A percentile compares a stretch with the other conserved stretches of the same genome.
phyloP scores from a whole-genome alignment of 1,140 invertebrate species.

The Eurosta solidaginis region DNA sequence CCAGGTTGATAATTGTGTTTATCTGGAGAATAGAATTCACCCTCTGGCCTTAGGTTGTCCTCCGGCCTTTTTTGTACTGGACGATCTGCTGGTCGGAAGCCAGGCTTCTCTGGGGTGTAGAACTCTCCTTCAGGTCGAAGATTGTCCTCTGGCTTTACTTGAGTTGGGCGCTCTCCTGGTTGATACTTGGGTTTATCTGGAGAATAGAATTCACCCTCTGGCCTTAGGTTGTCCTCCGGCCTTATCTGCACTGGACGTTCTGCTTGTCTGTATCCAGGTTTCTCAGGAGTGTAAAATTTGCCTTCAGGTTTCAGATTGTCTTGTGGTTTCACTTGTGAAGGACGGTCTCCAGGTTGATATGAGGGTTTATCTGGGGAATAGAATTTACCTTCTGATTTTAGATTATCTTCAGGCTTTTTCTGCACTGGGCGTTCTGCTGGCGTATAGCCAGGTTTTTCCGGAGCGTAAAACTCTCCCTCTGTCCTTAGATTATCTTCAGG shows the following conservation, averaged over 20 bases:
- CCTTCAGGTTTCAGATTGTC: conserved; percentile 67
- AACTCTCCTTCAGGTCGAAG: conserved; percentile 68
- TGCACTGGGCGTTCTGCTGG: conserved; percentile 61
- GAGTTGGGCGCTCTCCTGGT: conserved; percentile 64
- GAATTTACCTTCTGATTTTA: conserved; percentile 66
- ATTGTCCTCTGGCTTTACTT: conserved; percentile 66
- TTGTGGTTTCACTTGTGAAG: conserved; percentile 55
- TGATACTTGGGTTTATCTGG: conserved; percentile 60
- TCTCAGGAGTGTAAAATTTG: conserved; percentile 63
- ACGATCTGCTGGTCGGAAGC: conserved; percentile 63
- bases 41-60: conserved; percentile 65
- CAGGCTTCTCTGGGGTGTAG: conserved; percentile 61
- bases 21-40: conserved; percentile 63
- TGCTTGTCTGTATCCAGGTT: conserved; percentile 58
- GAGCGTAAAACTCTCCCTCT: conserved; percentile 59
- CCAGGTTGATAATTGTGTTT: conserved; percentile 58
- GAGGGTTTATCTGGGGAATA: conserved; percentile 61
- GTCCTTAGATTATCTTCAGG: conserved; percentile 52
- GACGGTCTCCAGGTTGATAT: conserved; percentile 61
- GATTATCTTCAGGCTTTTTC: conserved; percentile 61
- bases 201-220: conserved; percentile 64
- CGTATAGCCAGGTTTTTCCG: conserved; percentile 46
- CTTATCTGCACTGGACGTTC: conserved; percentile 60
- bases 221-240: conserved; percentile 65
- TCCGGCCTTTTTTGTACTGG: conserved; percentile 54